Evolutionary conservation across 1,140 invertebrate species (phyloP).

Genomic region (Drosophila neocordata): DNA sequence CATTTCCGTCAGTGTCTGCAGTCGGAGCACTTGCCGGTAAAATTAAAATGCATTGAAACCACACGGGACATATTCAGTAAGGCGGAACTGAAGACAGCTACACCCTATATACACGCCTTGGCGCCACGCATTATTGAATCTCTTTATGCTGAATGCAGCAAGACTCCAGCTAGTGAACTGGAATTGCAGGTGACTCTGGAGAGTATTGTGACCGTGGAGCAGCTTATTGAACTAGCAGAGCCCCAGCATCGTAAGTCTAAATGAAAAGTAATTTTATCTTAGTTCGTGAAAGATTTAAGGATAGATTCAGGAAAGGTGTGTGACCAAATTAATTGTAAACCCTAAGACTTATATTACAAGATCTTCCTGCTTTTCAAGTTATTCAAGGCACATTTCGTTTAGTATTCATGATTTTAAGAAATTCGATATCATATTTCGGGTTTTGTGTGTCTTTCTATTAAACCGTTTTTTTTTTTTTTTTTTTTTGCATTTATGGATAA

Average conservation of each 20-base stretch:
- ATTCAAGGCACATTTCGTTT: neutral
- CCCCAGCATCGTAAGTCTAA: conserved; percentile 89
- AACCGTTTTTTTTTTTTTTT: neutral
- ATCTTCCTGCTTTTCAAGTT: neutral
- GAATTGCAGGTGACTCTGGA: conserved; percentile 88
- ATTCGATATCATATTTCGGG: neutral
- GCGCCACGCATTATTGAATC: conserved; percentile 89
- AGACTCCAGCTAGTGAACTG: conserved; percentile 85
- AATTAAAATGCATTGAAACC: conserved; percentile 91
- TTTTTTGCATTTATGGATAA: too few species aligned
- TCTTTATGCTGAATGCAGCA: conserved; percentile 86
- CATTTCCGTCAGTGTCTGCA: conserved; percentile 95
- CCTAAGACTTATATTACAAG: neutral
- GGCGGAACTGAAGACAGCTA: conserved; percentile 87
- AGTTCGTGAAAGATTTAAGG: neutral
- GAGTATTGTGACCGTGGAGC: conserved; percentile 88
- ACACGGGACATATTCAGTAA: conserved; percentile 89
- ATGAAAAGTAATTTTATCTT: neutral
- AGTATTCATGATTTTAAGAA: neutral
- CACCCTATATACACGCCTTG: conserved; percentile 91
- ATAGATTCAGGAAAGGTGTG: neutral
- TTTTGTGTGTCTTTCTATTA: neutral
- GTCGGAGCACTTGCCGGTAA: conserved; percentile 86
- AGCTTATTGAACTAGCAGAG: conserved; percentile 89
- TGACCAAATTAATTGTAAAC: neutral